Conservation (phyloP, 2,888 invertebrate species). For the Strigamia crassipes region DNA sequence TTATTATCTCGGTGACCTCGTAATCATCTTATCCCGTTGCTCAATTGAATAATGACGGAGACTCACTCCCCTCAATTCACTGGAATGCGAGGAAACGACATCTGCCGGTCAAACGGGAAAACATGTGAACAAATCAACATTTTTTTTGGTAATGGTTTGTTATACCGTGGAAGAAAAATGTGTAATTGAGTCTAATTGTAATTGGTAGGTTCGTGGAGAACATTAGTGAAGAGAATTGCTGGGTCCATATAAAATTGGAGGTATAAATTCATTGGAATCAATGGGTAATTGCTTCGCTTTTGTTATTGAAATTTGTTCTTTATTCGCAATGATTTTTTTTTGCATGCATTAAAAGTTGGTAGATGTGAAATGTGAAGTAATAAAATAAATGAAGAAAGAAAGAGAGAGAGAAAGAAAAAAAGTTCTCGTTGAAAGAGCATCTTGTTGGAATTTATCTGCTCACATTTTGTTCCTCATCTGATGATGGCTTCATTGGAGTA, state of each 20-base stretch:
- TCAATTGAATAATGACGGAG: slow-evolving; percentile 35
- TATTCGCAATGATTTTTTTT: not conserved
- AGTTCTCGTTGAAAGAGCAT: slow-evolving; percentile 6
- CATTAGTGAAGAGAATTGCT: not conserved
- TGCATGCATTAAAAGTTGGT: not conserved
- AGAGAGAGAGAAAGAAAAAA: too few relatives aligned
- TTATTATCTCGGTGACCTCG: slow-evolving; percentile 29
- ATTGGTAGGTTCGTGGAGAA: not conserved
- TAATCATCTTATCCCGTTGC: slow-evolving; percentile 38
- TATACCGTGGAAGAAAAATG: slow-evolving; percentile 11
- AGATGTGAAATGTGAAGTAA: not conserved
- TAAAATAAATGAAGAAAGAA: not conserved
- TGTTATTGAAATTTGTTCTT: slow-evolving; percentile 27
- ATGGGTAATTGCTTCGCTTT: slow-evolving; percentile 24
- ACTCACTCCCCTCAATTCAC: not conserved
- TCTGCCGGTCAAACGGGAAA: slow-evolving; percentile 36
- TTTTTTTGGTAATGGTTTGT: not conserved
- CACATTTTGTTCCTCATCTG: slow-evolving; percentile 1
- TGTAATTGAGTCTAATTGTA: slow-evolving; percentile 29
- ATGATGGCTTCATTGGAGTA: slow-evolving; percentile 42
- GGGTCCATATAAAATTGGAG: not conserved
- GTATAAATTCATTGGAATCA: slow-evolving; percentile 29
- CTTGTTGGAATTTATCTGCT: slow-evolving; percentile 24
- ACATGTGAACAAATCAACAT: slow-evolving; percentile 4
- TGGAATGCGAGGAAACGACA: slow-evolving; percentile 34